Evolutionary conservation across 1,140 invertebrate species (phyloP).

Genomic region (Lepidurus packardi): DNA sequence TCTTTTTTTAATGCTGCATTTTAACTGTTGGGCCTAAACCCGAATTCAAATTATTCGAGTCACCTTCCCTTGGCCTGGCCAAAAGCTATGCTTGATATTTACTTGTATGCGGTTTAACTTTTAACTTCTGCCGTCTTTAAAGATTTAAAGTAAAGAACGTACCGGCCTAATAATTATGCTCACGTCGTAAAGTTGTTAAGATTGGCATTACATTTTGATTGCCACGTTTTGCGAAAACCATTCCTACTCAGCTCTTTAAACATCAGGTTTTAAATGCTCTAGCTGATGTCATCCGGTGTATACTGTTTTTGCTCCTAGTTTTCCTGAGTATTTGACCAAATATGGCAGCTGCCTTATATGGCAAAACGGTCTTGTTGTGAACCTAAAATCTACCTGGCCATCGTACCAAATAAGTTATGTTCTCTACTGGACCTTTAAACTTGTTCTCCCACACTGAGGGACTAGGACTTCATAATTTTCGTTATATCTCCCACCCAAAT

Average conservation of each 20-base stretch:
- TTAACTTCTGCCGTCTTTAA: not conserved
- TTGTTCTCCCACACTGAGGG: not conserved
- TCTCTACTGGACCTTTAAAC: not conserved
- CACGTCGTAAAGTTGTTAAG: too few species aligned
- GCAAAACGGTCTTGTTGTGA: not conserved
- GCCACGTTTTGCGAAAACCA: not conserved
- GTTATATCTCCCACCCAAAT: too few species aligned
- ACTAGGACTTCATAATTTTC: not conserved
- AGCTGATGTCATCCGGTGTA: not conserved
- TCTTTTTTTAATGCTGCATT: not conserved
- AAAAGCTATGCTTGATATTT: not conserved
- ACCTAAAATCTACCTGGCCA: not conserved
- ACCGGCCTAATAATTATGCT: too few species aligned
- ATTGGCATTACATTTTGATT: not conserved
- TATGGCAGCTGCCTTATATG: not conserved
- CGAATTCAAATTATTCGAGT: not conserved
- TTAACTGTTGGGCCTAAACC: conserved; percentile 12
- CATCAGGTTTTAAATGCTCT: not conserved
- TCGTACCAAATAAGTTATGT: not conserved
- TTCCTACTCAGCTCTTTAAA: not conserved
- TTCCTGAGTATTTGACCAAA: not conserved
- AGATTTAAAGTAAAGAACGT: not conserved
- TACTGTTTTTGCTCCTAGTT: not conserved
- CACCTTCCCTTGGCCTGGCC: not conserved
- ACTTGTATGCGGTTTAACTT: too few species aligned